Evolutionary conservation across 2,888 invertebrate species (phyloP).

Genomic region (Anoncus sp.): DNA sequence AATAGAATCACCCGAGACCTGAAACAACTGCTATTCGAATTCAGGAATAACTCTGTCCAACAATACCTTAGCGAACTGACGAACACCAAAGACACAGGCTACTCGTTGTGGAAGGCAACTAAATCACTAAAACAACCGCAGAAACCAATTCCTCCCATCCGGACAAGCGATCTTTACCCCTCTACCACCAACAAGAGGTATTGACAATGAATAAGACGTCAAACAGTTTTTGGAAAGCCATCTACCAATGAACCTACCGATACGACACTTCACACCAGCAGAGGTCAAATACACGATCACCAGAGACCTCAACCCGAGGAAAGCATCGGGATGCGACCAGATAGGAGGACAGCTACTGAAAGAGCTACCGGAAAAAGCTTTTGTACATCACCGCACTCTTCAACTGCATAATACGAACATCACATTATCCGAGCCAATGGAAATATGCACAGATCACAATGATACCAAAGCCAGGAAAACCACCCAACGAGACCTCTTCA

Average conservation of each 20-base stretch:
- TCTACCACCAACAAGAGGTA: neutral
- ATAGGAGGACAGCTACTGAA: slow-evolving; percentile 68
- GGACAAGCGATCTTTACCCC: slow-evolving; percentile 62
- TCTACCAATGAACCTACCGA: slow-evolving; percentile 17
- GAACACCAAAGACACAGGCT: slow-evolving; percentile 6
- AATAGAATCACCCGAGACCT: slow-evolving; percentile 49
- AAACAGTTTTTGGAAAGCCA: slow-evolving; percentile 11
- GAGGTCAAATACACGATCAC: slow-evolving; percentile 11
- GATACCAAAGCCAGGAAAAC: slow-evolving; percentile 68
- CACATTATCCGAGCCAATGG: slow-evolving; percentile 69
- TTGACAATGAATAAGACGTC: too few relatives aligned
- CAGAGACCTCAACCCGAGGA: slow-evolving; percentile 33
- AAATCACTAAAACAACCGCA: slow-evolving; percentile 60
- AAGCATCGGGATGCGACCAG: slow-evolving; percentile 69
- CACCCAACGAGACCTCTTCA: slow-evolving; percentile 60
- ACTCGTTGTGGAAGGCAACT: slow-evolving; percentile 70
- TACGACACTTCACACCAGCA: slow-evolving; percentile 1
- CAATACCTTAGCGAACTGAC: slow-evolving; percentile 45
- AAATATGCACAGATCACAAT: slow-evolving; percentile 63
- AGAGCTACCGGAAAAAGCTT: slow-evolving; percentile 66
- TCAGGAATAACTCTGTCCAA: slow-evolving; percentile 36
- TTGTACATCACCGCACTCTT: slow-evolving; percentile 66
- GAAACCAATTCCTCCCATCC: slow-evolving; percentile 56
- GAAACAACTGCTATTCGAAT: slow-evolving; percentile 18
- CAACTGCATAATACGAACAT: slow-evolving; percentile 67